These are phyloP conservation scores for Marronus borbonicus DNA, from an alignment of 2,888 invertebrate genomes.

Conservation along the genomic window DNA sequence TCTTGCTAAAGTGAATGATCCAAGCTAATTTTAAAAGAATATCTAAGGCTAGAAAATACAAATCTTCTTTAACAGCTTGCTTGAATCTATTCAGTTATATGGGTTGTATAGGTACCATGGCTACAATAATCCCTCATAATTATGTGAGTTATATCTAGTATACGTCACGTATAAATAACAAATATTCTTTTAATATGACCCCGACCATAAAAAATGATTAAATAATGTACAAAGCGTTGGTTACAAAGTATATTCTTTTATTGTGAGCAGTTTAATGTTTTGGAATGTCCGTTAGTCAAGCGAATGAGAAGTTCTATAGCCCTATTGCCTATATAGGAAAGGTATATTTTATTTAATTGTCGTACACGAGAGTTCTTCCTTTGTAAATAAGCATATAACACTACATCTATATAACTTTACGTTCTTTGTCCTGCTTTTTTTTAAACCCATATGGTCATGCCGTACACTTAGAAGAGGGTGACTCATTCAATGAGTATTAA, in stretches of 20 bases:
- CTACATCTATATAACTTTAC: slow-evolving; percentile 13
- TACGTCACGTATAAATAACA: slow-evolving; percentile 36
- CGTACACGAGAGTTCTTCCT: slow-evolving; percentile 12
- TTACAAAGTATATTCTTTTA: slow-evolving; percentile 37
- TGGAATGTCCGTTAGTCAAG: slow-evolving; percentile 30
- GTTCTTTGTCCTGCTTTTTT: slow-evolving; percentile 23
- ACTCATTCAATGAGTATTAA: slow-evolving; percentile 38
- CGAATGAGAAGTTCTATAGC: background rate
- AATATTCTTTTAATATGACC: slow-evolving; percentile 41
- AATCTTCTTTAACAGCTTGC: background rate
- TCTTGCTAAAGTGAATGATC: background rate
- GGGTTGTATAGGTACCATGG: background rate
- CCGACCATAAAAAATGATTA: slow-evolving; percentile 43
- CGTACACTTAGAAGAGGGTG: slow-evolving; percentile 18
- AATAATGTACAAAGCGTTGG: slow-evolving; percentile 42
- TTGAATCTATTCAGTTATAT: too few relatives aligned
- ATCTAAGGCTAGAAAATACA: background rate
- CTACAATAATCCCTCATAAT: slow-evolving; percentile 21
- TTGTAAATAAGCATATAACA: slow-evolving; percentile 16
- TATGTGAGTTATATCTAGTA: slow-evolving; percentile 13
- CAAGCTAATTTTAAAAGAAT: background rate
- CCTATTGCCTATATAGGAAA: background rate
- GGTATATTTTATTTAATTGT: slow-evolving; percentile 23
- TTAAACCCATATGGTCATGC: slow-evolving; percentile 8
- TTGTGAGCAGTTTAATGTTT: slow-evolving; percentile 38